Base-by-base conservation (phyloP, 2,888 invertebrate species). In the Candidula unifasciata region DNA sequence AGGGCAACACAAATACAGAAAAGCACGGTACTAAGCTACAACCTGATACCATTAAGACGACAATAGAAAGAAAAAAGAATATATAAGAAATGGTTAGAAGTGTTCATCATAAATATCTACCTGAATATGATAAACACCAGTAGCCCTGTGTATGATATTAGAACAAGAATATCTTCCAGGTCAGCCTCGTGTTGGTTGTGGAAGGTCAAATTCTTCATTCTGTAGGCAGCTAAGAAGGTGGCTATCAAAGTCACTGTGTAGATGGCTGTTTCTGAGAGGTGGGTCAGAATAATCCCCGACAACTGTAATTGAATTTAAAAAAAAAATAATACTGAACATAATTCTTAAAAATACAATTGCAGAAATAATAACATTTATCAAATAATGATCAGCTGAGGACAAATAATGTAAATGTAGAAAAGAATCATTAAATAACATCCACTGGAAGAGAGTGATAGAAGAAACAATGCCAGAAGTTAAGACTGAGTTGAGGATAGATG, bases 111-210 rank as follows among this genome's bases (percentile, higher is more conserved):
- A 21, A 18, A 60, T 24, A 60, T 3, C 0, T 80, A 84, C 84
- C 87, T 87, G 95, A 98, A 98, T 79, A 97, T 96, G 33, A 97
- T 97, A 93, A 98, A 98, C 85, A 97, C 95, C 94, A 98, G 97
- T 84, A 98, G 95, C 83, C 98, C 98, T 92, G 98, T 97, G 44
- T 97, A 97, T 66, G 98, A 97, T 73, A 98, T 96, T 91, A 98
- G 96, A 78, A 98, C 95, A 87, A 98, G 94, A 89, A 87, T 88
- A 83, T 92, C 90, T 73, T 92, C 92, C 16, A 92, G 87, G 27
- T 86, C 87, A 21, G 86, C 86, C 35, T 88, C 88, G 30, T 87
- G 84, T 18, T 88, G 86, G 57, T 80, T 83, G 81, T 87, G 85
- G 44, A 87, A 87, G 37, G 60, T 68, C 64, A 87, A 66, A 37